Evolutionary conservation across 2,113 vertebrate genomes (phyloP), one percentile per base, ranked within the genome.

Genomic region (Albula goreensis): DNA sequence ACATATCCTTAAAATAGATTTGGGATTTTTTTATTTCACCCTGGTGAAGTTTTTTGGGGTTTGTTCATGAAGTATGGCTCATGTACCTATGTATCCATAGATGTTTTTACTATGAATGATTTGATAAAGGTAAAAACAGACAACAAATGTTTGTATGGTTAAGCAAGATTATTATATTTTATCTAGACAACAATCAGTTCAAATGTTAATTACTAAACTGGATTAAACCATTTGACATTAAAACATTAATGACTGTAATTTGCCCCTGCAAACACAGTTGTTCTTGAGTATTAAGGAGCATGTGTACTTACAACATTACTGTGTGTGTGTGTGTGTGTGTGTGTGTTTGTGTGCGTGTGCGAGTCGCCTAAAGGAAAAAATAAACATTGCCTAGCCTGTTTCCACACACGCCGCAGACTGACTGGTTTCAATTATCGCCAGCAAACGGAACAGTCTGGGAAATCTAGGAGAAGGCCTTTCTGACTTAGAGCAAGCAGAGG

Each of bases 391-490:
- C 90, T 80, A 77, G 2, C 41, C 89, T 89, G 83, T 83, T 88
- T 85, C 79, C 87, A 82, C 88, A 89, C 81, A 80, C 48, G 60
- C 48, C 74, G 49, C 81, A 83, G 53, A 80, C 77, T 52, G 82
- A 79, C 82, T 87, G 86, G 82, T 83, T 87, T 83, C 86, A 87
- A 87, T 87, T 87, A 87, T 86, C 82, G 7, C 74, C 82, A 78
- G 81, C 86, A 83, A 83, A 87, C 78, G 12, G 82, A 83, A 83
- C 82, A 80, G 86, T 83, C 86, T 83, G 82, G 86, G 82, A 80
- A 79, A 66, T 48, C 53, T 31, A 15, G 86, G 49, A 83, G 80
- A 83, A n/a, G 22, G 17, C 81, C 63, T 78, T 78, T 82, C 51
- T 78, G 80, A 82, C 83, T 78, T 53, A 57, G 70, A 77, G 81